Evolutionary conservation across 2,113 vertebrate genomes (phyloP), one percentile per base, ranked within the genome.

Genomic region (Macquaria ambigua): DNA sequence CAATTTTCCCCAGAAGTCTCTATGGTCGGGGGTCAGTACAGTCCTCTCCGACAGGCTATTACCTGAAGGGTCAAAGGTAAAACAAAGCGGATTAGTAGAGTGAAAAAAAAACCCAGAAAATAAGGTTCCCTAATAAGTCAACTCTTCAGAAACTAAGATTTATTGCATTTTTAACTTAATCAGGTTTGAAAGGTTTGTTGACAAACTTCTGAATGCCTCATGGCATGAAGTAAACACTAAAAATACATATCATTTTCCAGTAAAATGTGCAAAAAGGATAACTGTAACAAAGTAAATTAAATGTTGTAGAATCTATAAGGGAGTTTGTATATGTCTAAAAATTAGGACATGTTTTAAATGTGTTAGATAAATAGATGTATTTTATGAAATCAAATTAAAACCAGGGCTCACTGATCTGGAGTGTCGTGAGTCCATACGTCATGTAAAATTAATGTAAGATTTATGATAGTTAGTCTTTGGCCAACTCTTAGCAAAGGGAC

Each of bases 1-100:
- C 34, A 97, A 77, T 81, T 94, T 96, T 91, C 97, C 96, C 97
- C 97, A 98, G 94, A 98, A 98, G 52, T 95, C 94, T 85, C 94
- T 94, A 8, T 96, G 90, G 43, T 96, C 85, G 2, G 97, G 94
- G 20, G 18, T 93, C 70, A 96, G 79, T 5, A 97, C 62, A 39
- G 94, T 97, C 79, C 59, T 89, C 75, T 94, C 88, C 48, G 92
- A 95, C 63, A 97, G 91, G 77, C 55, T 93, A 68, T 91, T 89
- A 25, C 90, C 97, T 98, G 81, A 56, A 82, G 23, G 37, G 48
- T 80, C 14, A 18, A 25, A 21, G 34, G 18, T 23, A 39, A 85
- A 81, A 21, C 6, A 8, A 58, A 39, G 18, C 41, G n/a, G 1
- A 63, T 62, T 6, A 21, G 3, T 46, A 18, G n/a, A 28, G 31